phyloP scores from a whole-genome alignment of 2,888 invertebrate genomes.

The Napeogenes sylphis region DNA sequence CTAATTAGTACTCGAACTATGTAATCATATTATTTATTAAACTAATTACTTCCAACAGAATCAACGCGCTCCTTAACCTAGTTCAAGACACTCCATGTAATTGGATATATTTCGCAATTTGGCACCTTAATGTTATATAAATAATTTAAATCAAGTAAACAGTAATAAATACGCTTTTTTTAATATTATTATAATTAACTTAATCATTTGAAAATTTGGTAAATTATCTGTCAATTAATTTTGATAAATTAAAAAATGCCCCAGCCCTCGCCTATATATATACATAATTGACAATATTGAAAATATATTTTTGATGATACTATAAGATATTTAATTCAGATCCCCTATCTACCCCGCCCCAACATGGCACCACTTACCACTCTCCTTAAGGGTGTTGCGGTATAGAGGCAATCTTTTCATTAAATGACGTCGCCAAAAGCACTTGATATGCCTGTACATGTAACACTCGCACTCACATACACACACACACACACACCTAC shows the following conservation, averaged over 20 bases:
- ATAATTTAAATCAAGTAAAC: neutral
- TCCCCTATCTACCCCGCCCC: slow-evolving; percentile 25
- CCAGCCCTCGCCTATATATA: no score
- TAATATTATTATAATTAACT: neutral
- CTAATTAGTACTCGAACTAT: slow-evolving; percentile 8
- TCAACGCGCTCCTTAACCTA: slow-evolving; percentile 33
- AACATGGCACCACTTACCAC: slow-evolving; percentile 29
- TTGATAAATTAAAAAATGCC: no score
- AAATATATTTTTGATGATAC: slow-evolving; percentile 6
- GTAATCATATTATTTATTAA: slow-evolving; percentile 35
- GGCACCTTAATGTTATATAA: neutral
- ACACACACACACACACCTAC: slow-evolving; percentile 3
- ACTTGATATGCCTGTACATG: slow-evolving; percentile 17
- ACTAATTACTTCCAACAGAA: slow-evolving; percentile 30
- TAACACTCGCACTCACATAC: neutral
- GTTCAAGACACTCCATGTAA: slow-evolving; percentile 25
- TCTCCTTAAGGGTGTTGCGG: slow-evolving; percentile 31
- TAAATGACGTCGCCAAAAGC: slow-evolving; percentile 30
- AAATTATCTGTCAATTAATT: no score
- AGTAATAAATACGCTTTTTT: neutral
- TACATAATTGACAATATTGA: no score
- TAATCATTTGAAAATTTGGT: neutral
- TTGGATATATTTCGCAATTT: slow-evolving; percentile 12
- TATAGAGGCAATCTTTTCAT: slow-evolving; percentile 36
- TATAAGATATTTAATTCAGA: slow-evolving; percentile 24